These are phyloP conservation scores for Amiota mariae DNA, from an alignment of 2,888 invertebrate genomes.

Conservation along the genomic window DNA sequence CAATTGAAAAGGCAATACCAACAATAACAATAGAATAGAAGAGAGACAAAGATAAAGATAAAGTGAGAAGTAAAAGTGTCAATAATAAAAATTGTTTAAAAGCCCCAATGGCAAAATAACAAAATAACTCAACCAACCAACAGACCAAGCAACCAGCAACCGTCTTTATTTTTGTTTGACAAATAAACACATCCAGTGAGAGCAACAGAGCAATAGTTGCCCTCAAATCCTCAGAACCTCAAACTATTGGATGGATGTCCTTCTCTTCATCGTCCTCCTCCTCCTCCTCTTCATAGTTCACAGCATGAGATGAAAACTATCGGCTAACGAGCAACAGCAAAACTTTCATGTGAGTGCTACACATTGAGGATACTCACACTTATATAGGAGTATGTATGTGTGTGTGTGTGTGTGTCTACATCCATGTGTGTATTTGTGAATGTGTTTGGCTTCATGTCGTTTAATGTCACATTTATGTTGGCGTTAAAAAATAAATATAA, in stretches of 20 bases:
- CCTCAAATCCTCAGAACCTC: no score
- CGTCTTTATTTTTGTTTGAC: conserved; percentile 32
- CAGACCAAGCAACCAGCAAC: neutral
- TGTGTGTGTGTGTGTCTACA: neutral
- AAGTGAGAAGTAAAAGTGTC: neutral
- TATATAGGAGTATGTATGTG: conserved; percentile 20
- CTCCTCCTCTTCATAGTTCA: neutral
- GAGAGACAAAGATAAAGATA: no score
- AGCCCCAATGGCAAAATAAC: conserved; percentile 28
- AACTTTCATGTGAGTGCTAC: neutral
- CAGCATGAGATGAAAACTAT: neutral
- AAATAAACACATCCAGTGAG: conserved; percentile 23
- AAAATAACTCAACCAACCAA: conserved; percentile 14
- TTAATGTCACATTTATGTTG: conserved; percentile 33
- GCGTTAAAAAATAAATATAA: conserved; percentile 28
- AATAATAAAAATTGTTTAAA: conserved; percentile 30
- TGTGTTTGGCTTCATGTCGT: conserved; percentile 29
- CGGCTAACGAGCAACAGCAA: conserved; percentile 11
- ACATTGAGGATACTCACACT: neutral
- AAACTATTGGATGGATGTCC: no score
- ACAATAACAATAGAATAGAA: no score
- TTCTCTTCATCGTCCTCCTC: neutral
- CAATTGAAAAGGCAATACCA: no score
- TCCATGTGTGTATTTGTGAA: conserved; percentile 7
- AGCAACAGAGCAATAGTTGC: neutral